A percentile compares a stretch with the other conserved stretches of the same genome.
Conservation (phyloP, 2,888 invertebrate genomes). For the Philonicus albiceps region DNA sequence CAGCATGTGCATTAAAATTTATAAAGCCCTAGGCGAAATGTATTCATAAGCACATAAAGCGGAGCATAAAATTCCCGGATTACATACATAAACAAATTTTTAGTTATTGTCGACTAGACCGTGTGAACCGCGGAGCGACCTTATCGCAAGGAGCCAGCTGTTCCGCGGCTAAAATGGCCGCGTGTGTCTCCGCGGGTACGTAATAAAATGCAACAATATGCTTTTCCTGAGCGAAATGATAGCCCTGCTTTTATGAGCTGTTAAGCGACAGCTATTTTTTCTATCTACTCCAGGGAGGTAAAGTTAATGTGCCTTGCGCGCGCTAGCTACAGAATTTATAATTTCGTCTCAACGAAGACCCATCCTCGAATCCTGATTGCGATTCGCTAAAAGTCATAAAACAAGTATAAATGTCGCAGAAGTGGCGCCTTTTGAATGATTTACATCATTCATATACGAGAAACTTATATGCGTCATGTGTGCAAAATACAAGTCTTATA, state of each 20-base stretch:
- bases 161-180: background rate
- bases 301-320: background rate
- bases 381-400: background rate
- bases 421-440: background rate
- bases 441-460: background rate
- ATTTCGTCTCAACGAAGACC: background rate
- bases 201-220: conserved; percentile 22
- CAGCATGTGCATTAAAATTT: conserved; percentile 24
- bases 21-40: conserved; percentile 20
- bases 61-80: conserved; percentile 13
- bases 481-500: no score
- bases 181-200: background rate
- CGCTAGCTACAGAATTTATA: background rate
- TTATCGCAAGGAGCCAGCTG: conserved; percentile 8
- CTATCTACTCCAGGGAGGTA: background rate
- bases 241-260: conserved; percentile 4
- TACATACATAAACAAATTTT: conserved; percentile 37
- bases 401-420: background rate
- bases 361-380: background rate
- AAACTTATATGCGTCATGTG: background rate
- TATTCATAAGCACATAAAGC: conserved; percentile 38
- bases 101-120: conserved; percentile 30
- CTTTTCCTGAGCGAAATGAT: background rate
- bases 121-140: background rate
- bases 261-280: conserved; percentile 14